Evolutionary conservation across 2,113 vertebrate genomes (phyloP), one percentile per base, ranked within the genome.

Genomic region (Daphoenositta chrysoptera): DNA sequence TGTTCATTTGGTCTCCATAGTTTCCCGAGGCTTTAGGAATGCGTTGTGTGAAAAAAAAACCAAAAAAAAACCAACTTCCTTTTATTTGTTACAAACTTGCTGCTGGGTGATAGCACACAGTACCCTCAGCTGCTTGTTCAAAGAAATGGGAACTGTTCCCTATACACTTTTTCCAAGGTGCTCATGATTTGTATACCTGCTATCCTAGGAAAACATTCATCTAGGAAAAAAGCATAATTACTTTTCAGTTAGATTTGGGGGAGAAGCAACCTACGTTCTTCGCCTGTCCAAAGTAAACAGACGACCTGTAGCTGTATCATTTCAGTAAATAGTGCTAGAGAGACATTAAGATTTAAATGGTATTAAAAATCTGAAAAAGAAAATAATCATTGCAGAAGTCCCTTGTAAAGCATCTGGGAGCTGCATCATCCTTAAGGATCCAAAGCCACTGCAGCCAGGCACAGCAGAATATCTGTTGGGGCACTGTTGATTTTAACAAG

Each of bases 401-500:
- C 3, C 11, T 72, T n/a, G 51, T 33, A 30, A 26, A 3, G 27
- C 18, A 22, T 60, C 3, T 39, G 82, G 63, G 30, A 60, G 50
- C 68, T 61, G 33, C 58, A 37, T 48, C 24, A 40, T 57, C 44
- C 76, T 47, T 26, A 19, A 5, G 48, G 60, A 68, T 30, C 31
- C 47, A 77, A 87, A 84, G 77, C 79, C 18, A 35, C 26, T 5
- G 14, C 37, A 7, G 31, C 33, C 44, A 53, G 54, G 79, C 37
- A 2, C 7, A 40, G 53, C 81, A 61, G 69, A 73, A 19, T 57
- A 47, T 27, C 60, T 84, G 23, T 40, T 69, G 7, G 15, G 12
- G 13, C 8, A 1, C 40, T 93, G 87, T 95, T 93, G 93, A 65
- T 88, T 95, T 88, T 69, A 87, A 89, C 97, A 98, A 97, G 98